Evolutionary conservation across 2,797 vertebrate genomes (phyloP).

Genomic region (Paratrypauchen microcephalus): DNA sequence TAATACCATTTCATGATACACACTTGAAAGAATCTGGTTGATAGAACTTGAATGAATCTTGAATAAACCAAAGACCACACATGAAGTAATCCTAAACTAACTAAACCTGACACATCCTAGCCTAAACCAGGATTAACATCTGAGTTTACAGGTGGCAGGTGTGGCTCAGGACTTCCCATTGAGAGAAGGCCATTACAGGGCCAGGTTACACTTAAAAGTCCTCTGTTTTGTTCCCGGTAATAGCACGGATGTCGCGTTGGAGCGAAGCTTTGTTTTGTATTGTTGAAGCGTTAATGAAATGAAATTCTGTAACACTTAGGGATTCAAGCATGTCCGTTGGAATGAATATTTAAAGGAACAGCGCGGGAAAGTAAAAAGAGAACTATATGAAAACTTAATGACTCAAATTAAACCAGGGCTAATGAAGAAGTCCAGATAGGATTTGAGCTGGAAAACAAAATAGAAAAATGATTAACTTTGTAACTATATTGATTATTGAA

Average conservation of each 20-base stretch:
- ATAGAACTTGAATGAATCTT: not conserved
- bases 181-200: not conserved
- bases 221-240: constrained; percentile 2
- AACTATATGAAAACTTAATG: not conserved
- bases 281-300: not conserved
- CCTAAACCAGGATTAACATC: not conserved
- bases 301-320: constrained; percentile 1
- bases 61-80: constrained; percentile 2
- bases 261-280: not conserved
- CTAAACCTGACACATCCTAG: not conserved
- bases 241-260: constrained; percentile 4
- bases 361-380: not conserved
- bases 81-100: not conserved
- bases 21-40: not conserved
- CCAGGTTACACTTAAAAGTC: constrained; percentile 7
- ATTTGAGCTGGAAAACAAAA: not conserved
- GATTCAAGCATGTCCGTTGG: not conserved
- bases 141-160: constrained; percentile 4
- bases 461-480: not conserved
- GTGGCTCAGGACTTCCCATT: not conserved
- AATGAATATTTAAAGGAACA: constrained; percentile 6
- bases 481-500: no score
- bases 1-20: no score
- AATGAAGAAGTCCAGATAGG: not conserved
- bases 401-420: not conserved